Evolutionary conservation across 2,113 vertebrate species (phyloP).

Genomic region (Odontophorus gujanensis): DNA sequence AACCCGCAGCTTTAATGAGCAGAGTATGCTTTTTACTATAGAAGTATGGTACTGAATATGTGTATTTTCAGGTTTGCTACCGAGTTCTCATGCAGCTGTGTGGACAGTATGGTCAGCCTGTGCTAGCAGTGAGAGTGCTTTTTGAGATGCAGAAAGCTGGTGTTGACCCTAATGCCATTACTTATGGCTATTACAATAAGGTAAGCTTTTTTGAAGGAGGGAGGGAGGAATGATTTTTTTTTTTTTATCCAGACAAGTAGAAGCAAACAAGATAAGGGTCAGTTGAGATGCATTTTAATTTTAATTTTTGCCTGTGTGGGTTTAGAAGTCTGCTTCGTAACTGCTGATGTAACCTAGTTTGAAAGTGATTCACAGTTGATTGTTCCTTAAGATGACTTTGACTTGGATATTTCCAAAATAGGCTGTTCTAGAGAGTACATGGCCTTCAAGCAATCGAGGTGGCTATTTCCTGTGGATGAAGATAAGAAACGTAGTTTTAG

Average conservation of each 20-base stretch:
- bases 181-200: slow-evolving; percentile 98
- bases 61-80: slow-evolving; percentile 90
- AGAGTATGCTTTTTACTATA: neutral
- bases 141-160: slow-evolving; percentile 99
- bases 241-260: neutral
- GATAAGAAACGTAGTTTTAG: slow-evolving; percentile 92
- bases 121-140: slow-evolving; percentile 92
- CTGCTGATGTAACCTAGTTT: neutral
- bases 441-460: slow-evolving; percentile 95
- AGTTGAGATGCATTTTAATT: neutral
- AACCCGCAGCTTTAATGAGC: fast-evolving
- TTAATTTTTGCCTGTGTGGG: neutral
- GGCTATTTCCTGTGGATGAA: slow-evolving; percentile 97
- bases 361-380: neutral
- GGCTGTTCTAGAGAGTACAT: slow-evolving; percentile 98
- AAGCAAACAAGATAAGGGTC: neutral
- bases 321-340: neutral
- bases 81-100: slow-evolving; percentile 97
- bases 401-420: slow-evolving; percentile 64
- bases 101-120: slow-evolving; percentile 95
- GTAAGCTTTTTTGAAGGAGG: slow-evolving; percentile 51
- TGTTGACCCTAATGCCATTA: slow-evolving; percentile 96
- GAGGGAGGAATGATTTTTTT: fast-evolving
- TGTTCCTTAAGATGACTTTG: slow-evolving; percentile 4
- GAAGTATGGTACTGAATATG: neutral